phyloP scores from a whole-genome alignment of 2,113 vertebrate genomes.

The Forbesichthys agassizii region DNA sequence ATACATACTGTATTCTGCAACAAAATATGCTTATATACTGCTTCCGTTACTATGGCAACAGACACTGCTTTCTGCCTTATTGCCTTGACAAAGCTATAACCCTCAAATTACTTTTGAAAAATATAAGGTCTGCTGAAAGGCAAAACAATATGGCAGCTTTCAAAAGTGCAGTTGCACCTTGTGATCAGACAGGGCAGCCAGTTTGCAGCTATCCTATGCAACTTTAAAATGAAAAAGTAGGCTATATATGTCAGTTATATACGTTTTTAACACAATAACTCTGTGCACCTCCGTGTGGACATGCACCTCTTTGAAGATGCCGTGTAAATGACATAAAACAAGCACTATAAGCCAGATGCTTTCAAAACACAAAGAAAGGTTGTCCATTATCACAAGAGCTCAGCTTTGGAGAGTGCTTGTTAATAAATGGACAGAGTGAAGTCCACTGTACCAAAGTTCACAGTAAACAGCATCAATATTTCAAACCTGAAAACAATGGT shows the following conservation, averaged over 20 bases:
- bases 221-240: neutral
- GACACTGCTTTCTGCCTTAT: too few species aligned
- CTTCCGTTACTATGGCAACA: too few species aligned
- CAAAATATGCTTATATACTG: too few species aligned
- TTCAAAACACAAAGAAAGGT: conserved; percentile 26
- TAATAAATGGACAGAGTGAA: conserved; percentile 35
- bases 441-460: conserved; percentile 23
- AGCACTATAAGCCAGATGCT: conserved; percentile 9
- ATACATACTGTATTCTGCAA: too few species aligned
- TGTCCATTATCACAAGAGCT: conserved; percentile 20
- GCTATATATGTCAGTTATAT: too few species aligned
- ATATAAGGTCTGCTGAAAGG: too few species aligned
- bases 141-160: too few species aligned
- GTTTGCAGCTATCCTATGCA: too few species aligned
- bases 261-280: neutral
- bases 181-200: too few species aligned
- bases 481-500: conserved; percentile 41
- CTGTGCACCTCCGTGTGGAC: conserved; percentile 19
- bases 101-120: too few species aligned
- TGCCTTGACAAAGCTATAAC: too few species aligned
- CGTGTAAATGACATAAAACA: conserved; percentile 12
- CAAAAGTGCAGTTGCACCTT: too few species aligned
- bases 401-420: conserved; percentile 19
- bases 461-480: conserved; percentile 46
- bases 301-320: conserved; percentile 17